phyloP scores from a whole-genome alignment of 2,113 vertebrate species.

The Heteronetta atricapilla region DNA sequence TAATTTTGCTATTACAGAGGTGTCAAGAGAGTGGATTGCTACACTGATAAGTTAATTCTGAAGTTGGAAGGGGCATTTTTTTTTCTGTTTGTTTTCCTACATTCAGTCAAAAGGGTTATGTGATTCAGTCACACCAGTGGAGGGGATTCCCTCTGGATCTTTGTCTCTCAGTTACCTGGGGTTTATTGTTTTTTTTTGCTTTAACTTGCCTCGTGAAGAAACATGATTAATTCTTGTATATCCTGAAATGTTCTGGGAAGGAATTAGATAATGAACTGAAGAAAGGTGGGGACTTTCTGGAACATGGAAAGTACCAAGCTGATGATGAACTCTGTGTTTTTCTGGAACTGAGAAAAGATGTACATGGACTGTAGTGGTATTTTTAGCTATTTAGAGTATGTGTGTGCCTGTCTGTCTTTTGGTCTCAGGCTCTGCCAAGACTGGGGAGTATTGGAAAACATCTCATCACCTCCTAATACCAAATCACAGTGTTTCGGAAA shows the following conservation, averaged over 20 bases:
- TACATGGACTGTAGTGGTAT: background rate
- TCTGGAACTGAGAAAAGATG: background rate
- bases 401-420: background rate
- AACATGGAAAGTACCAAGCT: background rate
- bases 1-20: background rate
- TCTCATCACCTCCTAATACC: background rate
- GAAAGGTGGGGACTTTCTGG: slow-evolving; percentile 3
- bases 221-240: background rate
- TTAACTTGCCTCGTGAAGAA: background rate
- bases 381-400: slow-evolving; percentile 12
- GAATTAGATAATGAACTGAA: background rate
- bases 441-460: background rate
- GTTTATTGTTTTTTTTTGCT: background rate
- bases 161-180: background rate
- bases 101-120: background rate
- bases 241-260: slow-evolving; percentile 40
- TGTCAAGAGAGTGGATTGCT: background rate
- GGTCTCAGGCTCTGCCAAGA: background rate
- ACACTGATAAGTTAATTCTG: background rate
- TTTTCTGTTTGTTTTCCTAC: background rate
- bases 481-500: background rate
- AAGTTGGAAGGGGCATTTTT: background rate
- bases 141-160: slow-evolving; percentile 36
- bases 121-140: background rate
- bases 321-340: background rate